Evolutionary conservation across 2,797 vertebrate genomes (phyloP), one percentile per base, ranked within the genome.

Genomic region (Hydrophis major): DNA sequence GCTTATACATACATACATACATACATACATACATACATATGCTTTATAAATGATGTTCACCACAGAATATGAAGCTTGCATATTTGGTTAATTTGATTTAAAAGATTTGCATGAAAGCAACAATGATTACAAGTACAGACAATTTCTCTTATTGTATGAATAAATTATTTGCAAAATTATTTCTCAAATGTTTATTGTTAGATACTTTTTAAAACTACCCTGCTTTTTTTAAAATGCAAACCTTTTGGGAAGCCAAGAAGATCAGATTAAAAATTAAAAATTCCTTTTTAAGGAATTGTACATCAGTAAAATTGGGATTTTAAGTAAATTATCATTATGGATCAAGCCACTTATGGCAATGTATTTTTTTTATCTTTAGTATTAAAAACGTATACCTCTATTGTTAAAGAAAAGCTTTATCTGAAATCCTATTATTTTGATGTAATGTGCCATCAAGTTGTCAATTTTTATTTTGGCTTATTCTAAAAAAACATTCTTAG

Each of bases 41-140:
- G 37, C 42, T 42, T 42, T 42, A 42, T 42, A 42, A 4, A 42
- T 42, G 42, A 42, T 42, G 42, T 42, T 42, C 42, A 42, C 42
- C 42, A 42, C 42, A 42, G 42, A 42, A 42, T 42, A 42, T 42
- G 42, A 42, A 42, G 42, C 42, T 42, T 42, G 42, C 42, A 42
- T 42, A 42, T 42, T 42, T 42, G 42, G 42, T 42, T 42, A 42
- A 42, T 42, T 42, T 95, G 97, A 97, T 98, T 95, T 95, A 98
- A 97, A 47, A 97, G 94, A 96, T 97, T 98, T 98, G 98, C 98
- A 98, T 98, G 98, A 97, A 97, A 97, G 97, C 97, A 98, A 98
- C 97, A 98, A 97, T 97, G 97, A 96, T 96, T 98, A 96, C 96
- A 94, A 97, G 97, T 97, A 97, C 97, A 97, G 98, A 96, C 91